phyloP scores from a whole-genome alignment of 2,797 vertebrate species.

The Eospalax fontanierii region DNA sequence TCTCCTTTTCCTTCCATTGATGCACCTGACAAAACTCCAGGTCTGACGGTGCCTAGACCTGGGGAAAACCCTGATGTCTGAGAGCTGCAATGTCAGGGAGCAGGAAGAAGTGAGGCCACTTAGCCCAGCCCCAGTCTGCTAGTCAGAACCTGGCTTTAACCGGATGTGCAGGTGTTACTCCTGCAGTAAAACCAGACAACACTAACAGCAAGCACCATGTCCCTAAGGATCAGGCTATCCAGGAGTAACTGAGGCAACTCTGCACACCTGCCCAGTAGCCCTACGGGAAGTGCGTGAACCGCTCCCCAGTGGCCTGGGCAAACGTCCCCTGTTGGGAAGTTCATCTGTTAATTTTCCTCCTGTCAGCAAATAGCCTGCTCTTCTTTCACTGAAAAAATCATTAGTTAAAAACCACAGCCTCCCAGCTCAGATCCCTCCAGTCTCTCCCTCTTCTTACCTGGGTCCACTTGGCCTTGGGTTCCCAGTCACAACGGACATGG shows the following conservation, averaged over 20 bases:
- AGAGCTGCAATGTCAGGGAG: neutral
- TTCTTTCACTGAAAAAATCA: neutral
- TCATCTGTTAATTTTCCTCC: neutral
- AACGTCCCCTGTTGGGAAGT: neutral
- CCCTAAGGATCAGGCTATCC: neutral
- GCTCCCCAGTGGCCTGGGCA: neutral
- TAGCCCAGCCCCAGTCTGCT: neutral
- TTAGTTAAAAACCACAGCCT: neutral
- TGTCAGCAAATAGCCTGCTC: neutral
- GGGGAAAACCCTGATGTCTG: neutral
- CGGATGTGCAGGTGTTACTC: neutral
- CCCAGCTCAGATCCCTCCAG: neutral
- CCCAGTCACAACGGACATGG: neutral
- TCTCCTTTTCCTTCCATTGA: neutral
- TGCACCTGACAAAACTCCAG: neutral
- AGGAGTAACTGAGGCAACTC: neutral
- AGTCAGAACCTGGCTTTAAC: neutral
- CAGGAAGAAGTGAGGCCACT: neutral
- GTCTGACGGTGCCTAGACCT: neutral
- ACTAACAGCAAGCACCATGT: neutral
- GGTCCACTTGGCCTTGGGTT: neutral
- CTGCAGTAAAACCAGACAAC: neutral
- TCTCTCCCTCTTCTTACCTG: too few relatives aligned
- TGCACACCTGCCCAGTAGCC: neutral
- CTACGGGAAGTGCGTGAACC: rapidly evolving